Evolutionary conservation across 64 coral and sea anemone genomes (phyloP).

Genomic region (Montipora sp.): DNA sequence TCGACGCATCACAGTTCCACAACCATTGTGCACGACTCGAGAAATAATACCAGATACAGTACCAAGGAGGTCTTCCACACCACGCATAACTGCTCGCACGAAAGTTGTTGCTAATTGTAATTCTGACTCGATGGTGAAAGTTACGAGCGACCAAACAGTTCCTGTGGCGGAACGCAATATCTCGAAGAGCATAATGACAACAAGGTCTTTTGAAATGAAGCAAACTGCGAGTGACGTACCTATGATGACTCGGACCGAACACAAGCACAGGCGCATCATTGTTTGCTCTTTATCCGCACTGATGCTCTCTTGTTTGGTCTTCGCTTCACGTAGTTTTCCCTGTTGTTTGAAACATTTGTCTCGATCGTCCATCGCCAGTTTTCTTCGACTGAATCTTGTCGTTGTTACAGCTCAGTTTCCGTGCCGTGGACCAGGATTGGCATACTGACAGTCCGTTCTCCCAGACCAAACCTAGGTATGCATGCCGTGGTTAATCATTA

Average conservation of each 20-base stretch:
- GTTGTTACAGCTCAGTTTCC: background rate
- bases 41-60: background rate
- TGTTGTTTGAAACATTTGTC: background rate
- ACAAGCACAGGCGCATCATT: background rate
- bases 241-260: background rate
- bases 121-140: background rate
- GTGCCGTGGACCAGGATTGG: too few relatives aligned
- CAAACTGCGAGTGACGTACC: background rate
- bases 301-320: too few relatives aligned
- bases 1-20: background rate
- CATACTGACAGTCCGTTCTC: too few relatives aligned
- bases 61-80: background rate
- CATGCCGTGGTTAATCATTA: too few relatives aligned
- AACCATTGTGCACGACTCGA: background rate
- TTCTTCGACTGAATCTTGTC: too few relatives aligned
- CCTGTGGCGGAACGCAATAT: background rate
- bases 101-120: background rate
- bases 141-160: background rate
- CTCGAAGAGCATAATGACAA: background rate
- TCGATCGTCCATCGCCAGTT: background rate
- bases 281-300: background rate
- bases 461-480: too few relatives aligned
- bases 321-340: background rate
- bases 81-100: background rate
- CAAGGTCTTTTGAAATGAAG: constrained; percentile 7